Conservation (phyloP, 2,113 vertebrate genomes). For the Laticauda colubrina region DNA sequence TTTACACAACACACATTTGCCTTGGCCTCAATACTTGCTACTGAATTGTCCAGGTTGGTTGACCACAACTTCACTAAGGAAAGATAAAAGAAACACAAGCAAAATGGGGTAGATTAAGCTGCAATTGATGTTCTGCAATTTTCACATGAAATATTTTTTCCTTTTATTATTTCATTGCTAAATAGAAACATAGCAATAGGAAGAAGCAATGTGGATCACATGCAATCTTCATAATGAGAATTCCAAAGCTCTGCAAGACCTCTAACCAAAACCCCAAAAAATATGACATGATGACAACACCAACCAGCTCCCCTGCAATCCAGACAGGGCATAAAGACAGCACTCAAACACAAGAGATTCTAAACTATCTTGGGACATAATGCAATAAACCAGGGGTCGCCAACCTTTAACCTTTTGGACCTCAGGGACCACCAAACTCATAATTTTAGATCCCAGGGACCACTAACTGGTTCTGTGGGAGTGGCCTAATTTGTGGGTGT, state of each 20-base stretch:
- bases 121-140: background rate
- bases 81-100: slow-evolving; percentile 48
- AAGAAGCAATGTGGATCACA: background rate
- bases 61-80: slow-evolving; percentile 95
- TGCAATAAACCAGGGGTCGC: too few relatives aligned
- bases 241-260: background rate
- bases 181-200: background rate
- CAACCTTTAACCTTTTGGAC: too few relatives aligned
- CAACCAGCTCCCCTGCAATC: background rate
- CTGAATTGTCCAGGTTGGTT: slow-evolving; percentile 97
- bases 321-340: background rate
- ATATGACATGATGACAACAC: background rate
- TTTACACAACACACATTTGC: slow-evolving; percentile 98
- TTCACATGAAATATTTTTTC: background rate
- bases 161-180: background rate
- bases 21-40: slow-evolving; percentile 97
- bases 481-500: too few relatives aligned
- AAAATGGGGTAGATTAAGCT: slow-evolving; percentile 21
- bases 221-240: background rate
- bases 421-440: too few relatives aligned
- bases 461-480: too few relatives aligned
- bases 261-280: background rate
- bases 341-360: background rate
- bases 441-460: too few relatives aligned
- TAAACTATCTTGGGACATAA: background rate